These are phyloP conservation scores for Stercorarius parasiticus DNA, from an alignment of 2,113 vertebrate species.

Conservation along the genomic window DNA sequence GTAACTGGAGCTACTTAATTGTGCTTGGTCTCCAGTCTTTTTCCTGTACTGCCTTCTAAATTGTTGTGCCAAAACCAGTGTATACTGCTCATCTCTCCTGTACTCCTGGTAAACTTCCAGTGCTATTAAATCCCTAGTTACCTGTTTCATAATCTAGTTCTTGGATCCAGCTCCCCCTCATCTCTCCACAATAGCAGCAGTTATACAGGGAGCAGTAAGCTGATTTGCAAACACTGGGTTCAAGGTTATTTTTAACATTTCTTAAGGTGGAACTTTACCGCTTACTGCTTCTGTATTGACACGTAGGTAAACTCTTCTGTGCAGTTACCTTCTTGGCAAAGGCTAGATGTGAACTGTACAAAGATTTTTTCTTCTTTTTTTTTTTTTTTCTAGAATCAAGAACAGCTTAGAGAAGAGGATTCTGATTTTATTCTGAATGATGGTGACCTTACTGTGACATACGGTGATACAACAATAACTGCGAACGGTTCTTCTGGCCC, in stretches of 20 bases:
- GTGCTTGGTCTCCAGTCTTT: neutral
- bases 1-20: neutral
- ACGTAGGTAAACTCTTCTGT: neutral
- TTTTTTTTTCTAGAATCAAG: conserved; percentile 83
- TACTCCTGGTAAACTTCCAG: neutral
- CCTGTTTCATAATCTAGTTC: neutral
- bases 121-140: neutral
- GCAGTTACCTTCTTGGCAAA: neutral
- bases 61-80: neutral
- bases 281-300: neutral
- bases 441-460: conserved; percentile 90
- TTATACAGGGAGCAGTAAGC: conserved; percentile 6
- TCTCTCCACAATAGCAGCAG: neutral
- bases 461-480: conserved; percentile 90
- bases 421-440: conserved; percentile 90
- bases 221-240: conserved; percentile 3
- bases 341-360: neutral
- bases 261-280: neutral
- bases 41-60: neutral
- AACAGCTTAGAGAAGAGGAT: conserved; percentile 89
- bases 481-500: conserved; percentile 88
- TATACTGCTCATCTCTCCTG: neutral
- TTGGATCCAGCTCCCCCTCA: neutral
- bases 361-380: neutral
- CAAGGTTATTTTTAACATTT: conserved; percentile 12